Conservation (phyloP, 2,797 vertebrate genomes). For the Mormyrops boulengeri region DNA sequence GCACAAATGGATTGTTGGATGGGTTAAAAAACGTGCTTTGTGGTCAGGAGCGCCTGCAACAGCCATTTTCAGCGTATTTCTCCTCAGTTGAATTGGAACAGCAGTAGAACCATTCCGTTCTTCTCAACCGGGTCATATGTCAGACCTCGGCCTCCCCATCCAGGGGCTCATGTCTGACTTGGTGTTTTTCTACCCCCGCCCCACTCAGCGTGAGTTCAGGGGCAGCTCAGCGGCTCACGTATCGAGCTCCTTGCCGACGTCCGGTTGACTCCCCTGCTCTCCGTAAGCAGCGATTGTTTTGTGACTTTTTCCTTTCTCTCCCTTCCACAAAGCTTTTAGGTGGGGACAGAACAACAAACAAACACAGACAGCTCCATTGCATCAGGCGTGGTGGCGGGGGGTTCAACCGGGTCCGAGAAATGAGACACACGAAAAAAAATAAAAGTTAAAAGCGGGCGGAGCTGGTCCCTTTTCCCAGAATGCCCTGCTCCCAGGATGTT, state of each 20-base stretch:
- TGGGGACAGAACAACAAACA: slow-evolving; percentile 16
- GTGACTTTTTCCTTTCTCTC: not conserved
- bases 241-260: not conserved
- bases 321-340: slow-evolving; percentile 18
- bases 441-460: not conserved
- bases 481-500: slow-evolving; percentile 6
- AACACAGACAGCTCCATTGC: not conserved
- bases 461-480: not conserved
- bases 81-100: not conserved
- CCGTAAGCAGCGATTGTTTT: slow-evolving; percentile 8
- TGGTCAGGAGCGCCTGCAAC: not conserved
- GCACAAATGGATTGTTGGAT: not conserved
- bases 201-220: not conserved
- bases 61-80: not conserved
- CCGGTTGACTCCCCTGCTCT: not conserved
- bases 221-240: not conserved
- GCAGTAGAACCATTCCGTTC: not conserved
- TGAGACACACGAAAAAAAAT: not conserved
- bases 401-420: not conserved
- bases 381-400: not conserved
- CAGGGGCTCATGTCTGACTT: not conserved
- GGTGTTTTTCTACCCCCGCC: not conserved
- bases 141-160: not conserved
- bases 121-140: not conserved
- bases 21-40: not conserved